Evolutionary conservation across 2,888 invertebrate genomes (phyloP), one percentile per base, ranked within the genome.

Genomic region (Melanostoma mellinum): DNA sequence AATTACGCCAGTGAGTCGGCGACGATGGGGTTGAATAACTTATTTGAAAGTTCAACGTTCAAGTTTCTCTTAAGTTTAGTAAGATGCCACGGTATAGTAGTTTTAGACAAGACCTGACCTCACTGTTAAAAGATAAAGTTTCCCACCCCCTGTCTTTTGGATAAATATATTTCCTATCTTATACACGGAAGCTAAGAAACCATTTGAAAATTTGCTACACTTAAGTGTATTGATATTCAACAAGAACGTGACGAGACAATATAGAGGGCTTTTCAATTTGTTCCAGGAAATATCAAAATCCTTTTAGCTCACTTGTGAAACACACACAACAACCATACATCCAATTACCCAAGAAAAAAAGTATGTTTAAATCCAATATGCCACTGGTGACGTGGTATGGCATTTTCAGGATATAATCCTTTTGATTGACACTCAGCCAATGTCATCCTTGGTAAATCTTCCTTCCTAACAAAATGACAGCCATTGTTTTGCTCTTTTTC

Each of bases 271-370:
- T 35, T 60, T 36, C 46, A 61, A 61, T 61, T 35, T 46, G 10
- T 8, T 20, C 6, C 4, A n/a, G 10, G 8, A 44, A 44, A 44
- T 44, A 33, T 46, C 36, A 20, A 61, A 33, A 44, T 10, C 35
- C 9, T 36, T 35, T 36, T 20, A 20, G 1, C 20, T 20, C 20
- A 20, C 20, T 20, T 46, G 35, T 20, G n/a, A 38, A 3, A 4
- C 8, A 0, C 20, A 9, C 30, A 38, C 6, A 20, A 53, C 6
- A 56, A 35, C 9, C 40, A 33, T n/a, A 44, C 36, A 61, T 46
- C 61, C 61, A 61, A 61, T 61, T 61, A 61, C 35, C 35, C 4
- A 9, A 20, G 20, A 20, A 20, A 33, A 60, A 61, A 61, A 61
- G 33, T 32, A n/a, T n/a, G 33, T 46, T 10, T 35, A 10, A 35